Base-by-base conservation (phyloP, 1,140 invertebrate species). In the Armadillidium nasatum region DNA sequence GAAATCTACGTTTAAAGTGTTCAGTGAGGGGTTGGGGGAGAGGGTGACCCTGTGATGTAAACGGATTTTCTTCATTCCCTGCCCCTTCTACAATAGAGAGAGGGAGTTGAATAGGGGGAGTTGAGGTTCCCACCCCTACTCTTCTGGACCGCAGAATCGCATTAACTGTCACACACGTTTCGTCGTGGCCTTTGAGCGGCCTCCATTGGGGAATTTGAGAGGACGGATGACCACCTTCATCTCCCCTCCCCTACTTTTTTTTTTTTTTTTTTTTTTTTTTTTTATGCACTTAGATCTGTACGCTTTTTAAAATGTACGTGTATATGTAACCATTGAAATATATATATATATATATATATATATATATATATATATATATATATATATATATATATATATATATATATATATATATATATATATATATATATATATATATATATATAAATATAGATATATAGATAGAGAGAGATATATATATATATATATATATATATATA, bases 121-220 rank as follows among this genome's bases (percentile, higher is more conserved):
- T 33, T 1, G 6, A 33, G 33, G 33, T 33, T 33, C 33, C 33
- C 50, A 60, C 50, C 50, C 50, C 50, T 7, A 60, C 50, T 19
- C 50, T 60, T 60, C 2, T 60, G 50, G 50, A 60, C 50, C 50
- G 2, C 50, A 60, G 50, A 60, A 60, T 60, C 50, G 50, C 50
- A 60, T 60, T 60, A 60, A 60, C 50, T 60, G 50, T 60, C 50
- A 60, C 50, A 60, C 50, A 60, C 50, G 50, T 60, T 60, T 60
- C 50, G 11, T 60, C 50, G 50, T 60, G 50, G 50, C 50, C 50
- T 60, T 19, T 2, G 11, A 15, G 11, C 50, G 50, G 19, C 50
- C 50, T 60, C 50, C 50, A 60, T 60, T 60, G 2, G 50, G 50
- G 19, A 60, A 60, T 60, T 60, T 60, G 50, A 60, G 50, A 60